Base-by-base conservation (phyloP, 1,140 invertebrate genomes). In the Andricus grossulariae region DNA sequence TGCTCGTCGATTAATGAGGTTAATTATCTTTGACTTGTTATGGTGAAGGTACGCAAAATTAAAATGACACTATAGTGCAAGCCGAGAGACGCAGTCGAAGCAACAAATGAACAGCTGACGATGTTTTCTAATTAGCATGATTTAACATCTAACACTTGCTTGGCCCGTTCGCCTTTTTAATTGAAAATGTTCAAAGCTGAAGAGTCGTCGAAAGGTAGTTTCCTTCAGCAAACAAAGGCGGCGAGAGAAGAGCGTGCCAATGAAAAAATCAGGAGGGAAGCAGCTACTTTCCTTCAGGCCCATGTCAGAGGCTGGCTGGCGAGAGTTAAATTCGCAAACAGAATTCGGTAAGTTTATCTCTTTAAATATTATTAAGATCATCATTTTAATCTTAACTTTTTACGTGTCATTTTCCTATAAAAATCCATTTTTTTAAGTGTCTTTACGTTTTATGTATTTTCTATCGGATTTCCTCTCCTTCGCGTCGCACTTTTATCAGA, bases 161-260 rank as follows among this genome's bases (percentile, higher is more conserved):
- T 73, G 73, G 39, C 32, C 73, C 80, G 49, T 70, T 52, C 54
- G 49, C 32, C 51, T 18, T 18, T 76, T 19, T 21, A 71, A 49
- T 71, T 57, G 54, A 91, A 76, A 83, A 94, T 94, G 94, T 94
- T 94, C 85, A 91, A 91, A 83, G 92, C 92, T 77, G 90, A 93
- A 21, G 93, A 94, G 84, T 93, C 93, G 18, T 90, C 93, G 25
- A 95, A 94, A 86, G 92, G 91, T 75, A 92, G 87, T 80, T 97
- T 97, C 86, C 91, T 97, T 81, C 95, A 96, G 86, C 95, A 96
- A 84, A 97, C 96, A 3, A 98, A 98, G 91, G 96, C 95, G 32
- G 97, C 97, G 10, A 93, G 97, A 80, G 94, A 93, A 84, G 96
- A 98, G 90, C 93, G 97, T 80, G 97, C 96, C 3, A 91, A 95